Base-by-base conservation (phyloP, 2,113 vertebrate genomes). In the Gambusia affinis region DNA sequence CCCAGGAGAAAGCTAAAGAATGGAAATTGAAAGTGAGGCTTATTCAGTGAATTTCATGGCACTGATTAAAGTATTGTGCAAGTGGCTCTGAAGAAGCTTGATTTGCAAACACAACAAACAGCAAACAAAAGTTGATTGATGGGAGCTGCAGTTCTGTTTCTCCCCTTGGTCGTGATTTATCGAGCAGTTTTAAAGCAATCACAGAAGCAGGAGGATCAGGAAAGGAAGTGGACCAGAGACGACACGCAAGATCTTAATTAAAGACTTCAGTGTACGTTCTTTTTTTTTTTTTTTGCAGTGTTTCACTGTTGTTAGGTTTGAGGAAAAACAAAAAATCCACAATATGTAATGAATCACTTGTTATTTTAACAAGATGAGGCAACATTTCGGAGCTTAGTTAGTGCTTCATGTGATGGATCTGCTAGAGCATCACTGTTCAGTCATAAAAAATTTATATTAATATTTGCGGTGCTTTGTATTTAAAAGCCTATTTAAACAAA, bases 151-250 rank as follows among this genome's bases (percentile, higher is more conserved):
- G 12, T 17, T 57, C 12, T 12, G 22, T 15, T 44, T n/a, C 14
- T 63, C 11, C 30, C 44, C 60, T 12, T 57, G 5, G 11, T 60
- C 4, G 3, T 60, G 63, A 82, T 80, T 72, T 71, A 74, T 71
- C 61, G 73, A 22, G 47, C 19, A 60, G 14, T 29, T 15, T 30
- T 57, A 31, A 39, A 70, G 39, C 57, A 72, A 67, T 75, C 29
- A 67, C 33, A 60, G 35, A 12, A 30, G 35, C 37, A 72, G 51
- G 47, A 29, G 66, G 65, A 64, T 64, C 39, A 22, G 6, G 24
- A 68, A 64, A 33, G 35, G 28, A 60, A n/a, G 19, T 3, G 0
- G 39, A 68, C 42, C 35, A 51, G 33, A 67, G 42, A 29, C 0
- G 3, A 30, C 44, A 29, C 19, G 15, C 12, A 10, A 5, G 0